Percentiles rank a stretch among this genome's conserved stretches.
Conservation (phyloP, 2,888 invertebrate genomes). For the Xestia c-nigrum region DNA sequence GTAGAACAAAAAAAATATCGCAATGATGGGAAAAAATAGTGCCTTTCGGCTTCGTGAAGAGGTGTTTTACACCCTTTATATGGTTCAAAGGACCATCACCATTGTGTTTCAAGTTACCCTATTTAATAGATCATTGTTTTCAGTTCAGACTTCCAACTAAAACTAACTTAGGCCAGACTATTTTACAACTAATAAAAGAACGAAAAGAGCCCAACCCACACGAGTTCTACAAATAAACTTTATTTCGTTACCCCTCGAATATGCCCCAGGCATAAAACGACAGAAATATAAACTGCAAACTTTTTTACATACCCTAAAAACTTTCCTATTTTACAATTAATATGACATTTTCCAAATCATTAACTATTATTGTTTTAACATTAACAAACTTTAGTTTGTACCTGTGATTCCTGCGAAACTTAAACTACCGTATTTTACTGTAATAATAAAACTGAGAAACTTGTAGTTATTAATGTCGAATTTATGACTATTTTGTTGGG, state of each 20-base stretch:
- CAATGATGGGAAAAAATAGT: no score
- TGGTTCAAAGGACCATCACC: not conserved
- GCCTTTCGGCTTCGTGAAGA: no score
- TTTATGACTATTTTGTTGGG: slow-evolving; percentile 78
- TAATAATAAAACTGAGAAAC: slow-evolving; percentile 58
- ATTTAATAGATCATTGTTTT: slow-evolving; percentile 35
- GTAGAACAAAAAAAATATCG: no score
- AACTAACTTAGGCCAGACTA: not conserved
- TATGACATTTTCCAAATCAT: slow-evolving; percentile 59
- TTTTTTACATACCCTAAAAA: slow-evolving; percentile 56
- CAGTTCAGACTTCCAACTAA: not conserved
- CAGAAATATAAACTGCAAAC: slow-evolving; percentile 36
- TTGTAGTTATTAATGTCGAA: slow-evolving; percentile 73
- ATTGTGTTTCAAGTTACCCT: not conserved
- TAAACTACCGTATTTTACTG: slow-evolving; percentile 58
- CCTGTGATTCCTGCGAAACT: slow-evolving; percentile 33
- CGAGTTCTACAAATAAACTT: slow-evolving; percentile 23
- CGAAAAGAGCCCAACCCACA: not conserved
- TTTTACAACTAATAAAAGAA: slow-evolving; percentile 32
- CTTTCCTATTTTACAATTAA: slow-evolving; percentile 60
- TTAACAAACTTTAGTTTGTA: slow-evolving; percentile 59
- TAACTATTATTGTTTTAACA: slow-evolving; percentile 55
- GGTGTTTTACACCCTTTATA: no score
- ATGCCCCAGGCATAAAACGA: slow-evolving; percentile 10
- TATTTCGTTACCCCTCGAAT: slow-evolving; percentile 11